phyloP scores from a whole-genome alignment of 2,113 vertebrate species.

The Zeus faber region DNA sequence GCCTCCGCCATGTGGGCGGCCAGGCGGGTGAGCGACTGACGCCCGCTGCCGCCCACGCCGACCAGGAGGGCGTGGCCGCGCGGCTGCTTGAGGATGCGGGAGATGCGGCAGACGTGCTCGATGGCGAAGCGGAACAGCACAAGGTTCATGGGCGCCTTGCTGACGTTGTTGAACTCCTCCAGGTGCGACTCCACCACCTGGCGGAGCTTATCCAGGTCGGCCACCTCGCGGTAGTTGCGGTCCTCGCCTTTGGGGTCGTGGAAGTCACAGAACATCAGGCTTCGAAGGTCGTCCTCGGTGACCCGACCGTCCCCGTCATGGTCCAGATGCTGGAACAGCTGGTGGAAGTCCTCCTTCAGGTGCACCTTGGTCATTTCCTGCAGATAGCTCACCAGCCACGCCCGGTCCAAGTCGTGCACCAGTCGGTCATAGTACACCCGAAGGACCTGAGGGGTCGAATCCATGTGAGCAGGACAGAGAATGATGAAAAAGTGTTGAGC shows the following conservation, averaged over 20 bases:
- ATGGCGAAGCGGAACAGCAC: conserved; percentile 90
- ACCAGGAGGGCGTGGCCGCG: conserved; percentile 87
- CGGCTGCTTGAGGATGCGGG: conserved; percentile 88
- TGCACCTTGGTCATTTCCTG: conserved; percentile 67
- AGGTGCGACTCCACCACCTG: conserved; percentile 81
- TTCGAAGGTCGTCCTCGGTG: conserved; percentile 85
- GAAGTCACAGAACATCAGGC: conserved; percentile 93
- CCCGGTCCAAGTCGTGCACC: conserved; percentile 79
- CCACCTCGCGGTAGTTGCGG: conserved; percentile 81
- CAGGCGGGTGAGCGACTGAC: conserved; percentile 86
- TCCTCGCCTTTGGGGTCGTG: conserved; percentile 85
- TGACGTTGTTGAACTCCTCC: conserved; percentile 86
- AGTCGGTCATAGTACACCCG: conserved; percentile 90
- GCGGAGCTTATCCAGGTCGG: conserved; percentile 71
- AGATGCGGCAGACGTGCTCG: conserved; percentile 88
- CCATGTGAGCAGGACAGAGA: neutral
- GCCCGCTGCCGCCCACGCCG: conserved; percentile 88
- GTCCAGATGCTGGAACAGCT: conserved; percentile 82
- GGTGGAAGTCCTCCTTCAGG: conserved; percentile 81
- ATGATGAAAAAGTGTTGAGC: neutral
- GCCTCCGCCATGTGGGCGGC: conserved; percentile 87
- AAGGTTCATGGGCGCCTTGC: conserved; percentile 87
- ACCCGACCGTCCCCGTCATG: conserved; percentile 79
- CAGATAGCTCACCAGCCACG: conserved; percentile 82
- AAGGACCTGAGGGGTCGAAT: conserved; percentile 74